Conservation (phyloP, 2,888 invertebrate species). For the Tipula vernalis region DNA sequence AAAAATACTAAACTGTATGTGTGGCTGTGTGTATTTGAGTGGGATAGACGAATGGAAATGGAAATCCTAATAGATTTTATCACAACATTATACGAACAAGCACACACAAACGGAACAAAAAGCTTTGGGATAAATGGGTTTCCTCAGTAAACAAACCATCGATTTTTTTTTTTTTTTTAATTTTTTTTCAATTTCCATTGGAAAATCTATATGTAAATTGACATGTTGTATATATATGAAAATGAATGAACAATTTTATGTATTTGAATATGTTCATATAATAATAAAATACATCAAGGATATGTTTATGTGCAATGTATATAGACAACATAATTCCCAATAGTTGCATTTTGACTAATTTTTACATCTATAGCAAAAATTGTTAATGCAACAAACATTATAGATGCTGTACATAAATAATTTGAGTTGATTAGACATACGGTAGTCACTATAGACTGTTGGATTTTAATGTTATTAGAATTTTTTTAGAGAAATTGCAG, state of each 20-base stretch:
- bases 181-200: not conserved
- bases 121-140: not conserved
- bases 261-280: not conserved
- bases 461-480: not conserved
- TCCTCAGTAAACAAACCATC: not conserved
- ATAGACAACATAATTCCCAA: not conserved
- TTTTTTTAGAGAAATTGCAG: not conserved
- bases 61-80: not conserved
- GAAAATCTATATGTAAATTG: not conserved
- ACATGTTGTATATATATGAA: not conserved
- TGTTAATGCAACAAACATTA: not conserved
- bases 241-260: not conserved
- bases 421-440: not conserved
- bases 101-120: not conserved
- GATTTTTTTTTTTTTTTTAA: not conserved
- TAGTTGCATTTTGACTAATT: not conserved
- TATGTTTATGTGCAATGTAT: not conserved
- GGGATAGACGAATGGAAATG: not conserved
- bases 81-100: not conserved
- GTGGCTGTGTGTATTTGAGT: not conserved
- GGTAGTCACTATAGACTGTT: not conserved
- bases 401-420: not conserved
- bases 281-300: too few species aligned
- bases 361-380: not conserved
- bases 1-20: not conserved